Conservation (phyloP, 53 echinoderm and acorn worm species). For the Paracentrotus lividus region DNA sequence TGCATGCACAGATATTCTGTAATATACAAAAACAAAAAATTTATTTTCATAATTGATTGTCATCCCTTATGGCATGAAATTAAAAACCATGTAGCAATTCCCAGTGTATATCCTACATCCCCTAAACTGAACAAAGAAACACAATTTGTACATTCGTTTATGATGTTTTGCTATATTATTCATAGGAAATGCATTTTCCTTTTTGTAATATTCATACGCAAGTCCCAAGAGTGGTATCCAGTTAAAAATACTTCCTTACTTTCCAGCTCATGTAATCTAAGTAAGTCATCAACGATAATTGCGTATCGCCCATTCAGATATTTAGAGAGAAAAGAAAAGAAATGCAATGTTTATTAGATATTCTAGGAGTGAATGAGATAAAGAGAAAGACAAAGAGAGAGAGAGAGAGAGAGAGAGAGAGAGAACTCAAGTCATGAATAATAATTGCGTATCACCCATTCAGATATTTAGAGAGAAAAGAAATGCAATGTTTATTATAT, state of each 20-base stretch:
- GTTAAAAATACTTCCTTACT: background rate
- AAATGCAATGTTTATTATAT: background rate
- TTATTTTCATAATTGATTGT: background rate
- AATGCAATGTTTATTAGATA: too few species aligned
- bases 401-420: conserved; percentile 12
- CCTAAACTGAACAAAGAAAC: too few species aligned
- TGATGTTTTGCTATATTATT: too few species aligned
- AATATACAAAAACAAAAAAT: background rate
- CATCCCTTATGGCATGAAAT: background rate
- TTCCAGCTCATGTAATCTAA: background rate
- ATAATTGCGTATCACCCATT: too few species aligned
- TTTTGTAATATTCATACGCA: background rate
- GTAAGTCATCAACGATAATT: conserved; percentile 21
- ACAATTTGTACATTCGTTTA: too few species aligned
- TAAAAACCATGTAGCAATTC: background rate
- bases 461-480: background rate
- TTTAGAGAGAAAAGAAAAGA: too few species aligned
- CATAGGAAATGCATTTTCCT: background rate
- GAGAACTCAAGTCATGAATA: too few species aligned
- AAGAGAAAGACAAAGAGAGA: background rate
- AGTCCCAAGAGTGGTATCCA: background rate
- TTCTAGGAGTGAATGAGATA: background rate
- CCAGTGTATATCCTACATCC: background rate
- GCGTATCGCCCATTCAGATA: background rate
- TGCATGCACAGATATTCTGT: background rate